Evolutionary conservation across 2,888 invertebrate genomes (phyloP), one percentile per base, ranked within the genome.

Genomic region (Sthenelais limicola): DNA sequence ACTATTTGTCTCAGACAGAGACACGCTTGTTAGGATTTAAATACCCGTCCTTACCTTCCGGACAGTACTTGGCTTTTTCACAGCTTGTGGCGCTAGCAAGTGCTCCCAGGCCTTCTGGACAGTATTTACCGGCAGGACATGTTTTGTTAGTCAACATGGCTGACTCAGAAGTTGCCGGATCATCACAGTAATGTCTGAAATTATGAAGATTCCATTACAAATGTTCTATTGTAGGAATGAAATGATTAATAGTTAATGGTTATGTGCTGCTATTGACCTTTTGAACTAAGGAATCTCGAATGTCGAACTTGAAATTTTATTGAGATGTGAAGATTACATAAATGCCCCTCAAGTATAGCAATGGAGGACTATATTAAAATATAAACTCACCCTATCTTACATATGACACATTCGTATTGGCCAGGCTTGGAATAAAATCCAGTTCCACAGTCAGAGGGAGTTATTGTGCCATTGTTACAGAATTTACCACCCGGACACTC

Each of bases 151-250:
- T 81, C 69, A 80, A 69, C 85, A 85, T 85, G 51, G 79, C 82
- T 21, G 67, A 70, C 71, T 84, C 81, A n/a, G 84, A 82, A 15
- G 85, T 86, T 0, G 83, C 82, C 0, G 51, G 79, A 77, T 84
- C 84, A 78, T 85, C 85, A 81, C 86, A 86, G 76, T 85, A 86
- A 75, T 86, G 80, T 7, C 85, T 85, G n/a, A n/a, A n/a, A n/a
- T n/a, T n/a, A n/a, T n/a, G n/a, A n/a, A n/a, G n/a, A n/a, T n/a
- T n/a, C n/a, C n/a, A n/a, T n/a, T n/a, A n/a, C n/a, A n/a, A n/a
- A n/a, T n/a, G n/a, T n/a, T n/a, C n/a, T n/a, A n/a, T n/a, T n/a
- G n/a, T n/a, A n/a, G n/a, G n/a, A n/a, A n/a, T n/a, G n/a, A n/a
- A 75, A 72, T 32, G 72, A n/a, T n/a, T n/a, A n/a, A n/a, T n/a